phyloP scores from a whole-genome alignment of 1,140 invertebrate species.

The Trichomalopsis sarcophagae region DNA sequence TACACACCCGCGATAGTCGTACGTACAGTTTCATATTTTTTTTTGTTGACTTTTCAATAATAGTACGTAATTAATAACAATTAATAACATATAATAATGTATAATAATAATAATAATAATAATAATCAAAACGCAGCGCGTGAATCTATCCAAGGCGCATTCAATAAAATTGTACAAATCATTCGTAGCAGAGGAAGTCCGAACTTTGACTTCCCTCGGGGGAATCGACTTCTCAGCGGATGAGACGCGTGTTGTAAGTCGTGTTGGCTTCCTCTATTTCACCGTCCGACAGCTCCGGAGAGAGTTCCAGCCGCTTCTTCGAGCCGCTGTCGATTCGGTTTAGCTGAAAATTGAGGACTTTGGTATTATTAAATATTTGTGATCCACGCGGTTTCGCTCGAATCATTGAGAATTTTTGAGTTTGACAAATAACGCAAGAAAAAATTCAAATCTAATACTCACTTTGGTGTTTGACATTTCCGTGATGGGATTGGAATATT shows the following conservation, averaged over 20 bases:
- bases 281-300: conserved; percentile 11
- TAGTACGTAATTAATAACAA: not conserved
- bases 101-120: not conserved
- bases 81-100: not conserved
- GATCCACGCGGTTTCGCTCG: not conserved
- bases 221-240: not conserved
- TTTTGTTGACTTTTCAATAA: not conserved
- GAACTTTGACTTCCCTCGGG: not conserved
- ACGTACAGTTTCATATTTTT: not conserved
- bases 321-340: conserved; percentile 1
- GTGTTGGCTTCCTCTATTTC: conserved; percentile 27
- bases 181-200: not conserved
- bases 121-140: not conserved
- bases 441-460: not conserved
- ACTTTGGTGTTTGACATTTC: conserved; percentile 51
- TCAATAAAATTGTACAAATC: not conserved
- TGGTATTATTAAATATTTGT: not conserved
- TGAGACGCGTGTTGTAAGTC: conserved; percentile 31
- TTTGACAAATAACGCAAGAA: too few relatives aligned
- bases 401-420: not conserved
- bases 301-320: conserved; percentile 38
- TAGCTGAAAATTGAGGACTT: not conserved
- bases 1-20: not conserved
- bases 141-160: not conserved
- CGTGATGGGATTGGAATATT: conserved; percentile 68